A percentile compares a stretch with the other conserved stretches of the same genome.
Conservation (phyloP, 2,797 vertebrate species). For the Dallia pectoralis region DNA sequence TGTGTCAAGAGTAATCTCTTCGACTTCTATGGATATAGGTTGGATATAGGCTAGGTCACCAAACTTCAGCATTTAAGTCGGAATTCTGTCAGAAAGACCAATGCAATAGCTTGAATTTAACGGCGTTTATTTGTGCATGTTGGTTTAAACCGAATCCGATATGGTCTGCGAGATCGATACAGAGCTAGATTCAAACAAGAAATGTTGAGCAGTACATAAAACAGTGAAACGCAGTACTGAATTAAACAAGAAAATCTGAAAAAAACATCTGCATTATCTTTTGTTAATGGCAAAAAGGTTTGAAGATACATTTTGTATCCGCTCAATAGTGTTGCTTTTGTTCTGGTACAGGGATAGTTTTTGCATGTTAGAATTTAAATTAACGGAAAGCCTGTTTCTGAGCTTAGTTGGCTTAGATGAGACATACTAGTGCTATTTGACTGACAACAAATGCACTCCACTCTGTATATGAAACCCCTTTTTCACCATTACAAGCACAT, state of each 20-base stretch:
- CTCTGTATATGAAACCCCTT: too few species aligned
- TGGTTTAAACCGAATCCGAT: too few species aligned
- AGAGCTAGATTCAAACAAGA: not conserved
- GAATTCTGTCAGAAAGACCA: not conserved
- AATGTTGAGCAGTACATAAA: not conserved
- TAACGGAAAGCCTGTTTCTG: too few species aligned
- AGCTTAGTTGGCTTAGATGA: too few species aligned
- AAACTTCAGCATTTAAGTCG: not conserved
- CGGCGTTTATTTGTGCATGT: too few species aligned
- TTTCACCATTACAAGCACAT: too few species aligned
- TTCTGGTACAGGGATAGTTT: not conserved
- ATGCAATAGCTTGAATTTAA: too few species aligned
- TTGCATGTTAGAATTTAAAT: too few species aligned
- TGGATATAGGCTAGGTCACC: not conserved
- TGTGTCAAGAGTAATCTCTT: not conserved
- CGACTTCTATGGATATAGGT: slow-evolving; percentile 1
- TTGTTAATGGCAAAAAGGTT: not conserved
- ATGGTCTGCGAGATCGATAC: too few species aligned
- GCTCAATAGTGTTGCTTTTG: not conserved
- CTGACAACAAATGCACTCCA: too few species aligned
- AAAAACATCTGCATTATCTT: not conserved
- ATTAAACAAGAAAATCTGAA: not conserved
- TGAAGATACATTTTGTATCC: not conserved
- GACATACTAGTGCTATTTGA: too few species aligned
- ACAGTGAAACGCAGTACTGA: not conserved